These are phyloP conservation scores for Falcaria lacertinaria DNA, from an alignment of 2,888 invertebrate species.

Conservation along the genomic window DNA sequence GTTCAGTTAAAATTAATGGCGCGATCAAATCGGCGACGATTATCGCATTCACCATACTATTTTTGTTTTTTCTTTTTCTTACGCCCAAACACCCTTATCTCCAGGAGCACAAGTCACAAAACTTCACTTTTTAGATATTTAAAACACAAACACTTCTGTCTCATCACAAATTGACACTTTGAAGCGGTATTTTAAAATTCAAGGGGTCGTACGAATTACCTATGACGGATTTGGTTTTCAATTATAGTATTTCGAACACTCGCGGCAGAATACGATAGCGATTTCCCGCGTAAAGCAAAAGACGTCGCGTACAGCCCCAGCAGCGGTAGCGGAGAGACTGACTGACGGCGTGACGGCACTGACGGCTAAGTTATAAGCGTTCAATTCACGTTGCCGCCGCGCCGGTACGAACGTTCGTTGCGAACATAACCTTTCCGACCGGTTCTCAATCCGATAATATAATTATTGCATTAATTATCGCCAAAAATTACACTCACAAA, in stretches of 20 bases:
- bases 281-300: constrained; percentile 51
- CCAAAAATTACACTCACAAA: constrained; percentile 42
- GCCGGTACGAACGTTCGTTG: constrained; percentile 24
- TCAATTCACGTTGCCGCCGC: constrained; percentile 12
- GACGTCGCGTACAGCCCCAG: constrained; percentile 39
- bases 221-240: constrained; percentile 11
- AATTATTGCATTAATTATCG: constrained; percentile 18
- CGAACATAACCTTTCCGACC: constrained; percentile 47
- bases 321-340: constrained; percentile 38
- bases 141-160: constrained; percentile 14
- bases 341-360: constrained; percentile 19
- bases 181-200: constrained; percentile 7
- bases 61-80: constrained; percentile 8
- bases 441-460: constrained; percentile 44
- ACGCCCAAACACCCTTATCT: constrained; percentile 10
- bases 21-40: too few species aligned
- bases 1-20: too few species aligned
- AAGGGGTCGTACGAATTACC: constrained; percentile 1
- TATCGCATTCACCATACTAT: constrained; percentile 34
- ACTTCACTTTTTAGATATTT: constrained; percentile 17
- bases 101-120: constrained; percentile 8
- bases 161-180: constrained; percentile 5
- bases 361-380: constrained; percentile 11
- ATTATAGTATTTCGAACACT: constrained; percentile 10
- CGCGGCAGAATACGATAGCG: constrained; percentile 23